Evolutionary conservation across 2,797 vertebrate genomes (phyloP).

Genomic region (Paguma larvata): DNA sequence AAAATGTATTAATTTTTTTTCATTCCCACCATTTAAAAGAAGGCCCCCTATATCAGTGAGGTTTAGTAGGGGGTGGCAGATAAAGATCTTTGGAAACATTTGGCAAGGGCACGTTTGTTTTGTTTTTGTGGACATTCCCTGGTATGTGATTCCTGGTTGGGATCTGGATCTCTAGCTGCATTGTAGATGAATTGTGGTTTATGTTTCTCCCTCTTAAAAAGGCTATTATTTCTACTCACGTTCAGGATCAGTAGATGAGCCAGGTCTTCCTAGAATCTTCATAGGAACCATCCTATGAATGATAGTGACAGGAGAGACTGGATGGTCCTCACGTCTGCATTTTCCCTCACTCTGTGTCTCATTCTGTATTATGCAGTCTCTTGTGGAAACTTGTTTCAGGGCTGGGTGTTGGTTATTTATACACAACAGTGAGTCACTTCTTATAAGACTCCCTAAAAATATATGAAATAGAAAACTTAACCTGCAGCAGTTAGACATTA

Average conservation of each 20-base stretch:
- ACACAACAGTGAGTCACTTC: background rate
- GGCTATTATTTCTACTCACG: background rate
- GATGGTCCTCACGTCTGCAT: fast-evolving
- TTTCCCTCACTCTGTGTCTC: background rate
- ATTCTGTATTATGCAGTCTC: background rate
- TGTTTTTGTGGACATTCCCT: background rate
- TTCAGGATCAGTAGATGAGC: background rate
- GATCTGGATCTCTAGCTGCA: background rate
- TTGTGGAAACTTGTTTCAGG: background rate
- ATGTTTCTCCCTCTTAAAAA: background rate
- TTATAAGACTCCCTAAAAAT: background rate
- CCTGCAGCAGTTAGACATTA: background rate
- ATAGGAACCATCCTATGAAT: background rate
- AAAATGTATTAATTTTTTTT: constrained; percentile 4
- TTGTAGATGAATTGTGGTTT: background rate
- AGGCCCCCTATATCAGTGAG: background rate
- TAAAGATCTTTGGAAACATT: background rate
- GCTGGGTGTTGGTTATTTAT: background rate
- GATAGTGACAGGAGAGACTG: background rate
- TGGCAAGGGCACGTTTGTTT: background rate
- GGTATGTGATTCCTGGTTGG: background rate
- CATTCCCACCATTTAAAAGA: background rate
- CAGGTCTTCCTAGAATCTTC: background rate
- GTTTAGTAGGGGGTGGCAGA: background rate
- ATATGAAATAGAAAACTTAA: constrained; percentile 22